These are phyloP conservation scores for Battus philenor DNA, from an alignment of 1,140 invertebrate genomes.

Conservation along the genomic window DNA sequence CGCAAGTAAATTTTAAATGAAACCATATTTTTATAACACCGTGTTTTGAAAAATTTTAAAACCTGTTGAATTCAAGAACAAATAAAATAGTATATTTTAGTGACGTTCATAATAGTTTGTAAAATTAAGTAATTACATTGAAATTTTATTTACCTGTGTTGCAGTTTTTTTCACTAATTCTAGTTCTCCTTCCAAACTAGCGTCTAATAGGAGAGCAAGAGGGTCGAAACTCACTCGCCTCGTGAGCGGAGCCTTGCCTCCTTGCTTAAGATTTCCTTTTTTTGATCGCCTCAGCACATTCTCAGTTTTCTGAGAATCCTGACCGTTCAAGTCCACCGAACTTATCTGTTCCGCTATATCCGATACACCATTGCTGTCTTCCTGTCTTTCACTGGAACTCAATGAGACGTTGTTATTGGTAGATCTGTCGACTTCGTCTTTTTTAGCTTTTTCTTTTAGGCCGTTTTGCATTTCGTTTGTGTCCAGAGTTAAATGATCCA, in stretches of 20 bases:
- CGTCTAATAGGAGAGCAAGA: conserved; percentile 95
- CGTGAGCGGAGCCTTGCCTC: conserved; percentile 82
- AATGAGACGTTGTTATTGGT: conserved; percentile 60
- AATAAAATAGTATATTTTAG: not conserved
- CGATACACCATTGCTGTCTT: conserved; percentile 69
- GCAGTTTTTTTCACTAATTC: conserved; percentile 97
- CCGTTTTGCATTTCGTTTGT: conserved; percentile 48
- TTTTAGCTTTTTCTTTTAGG: conserved; percentile 54
- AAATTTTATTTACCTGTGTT: conserved; percentile 81
- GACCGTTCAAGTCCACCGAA: conserved; percentile 74
- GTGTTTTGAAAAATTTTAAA: too few species aligned
- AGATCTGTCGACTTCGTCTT: conserved; percentile 63
- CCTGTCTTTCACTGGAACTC: conserved; percentile 45
- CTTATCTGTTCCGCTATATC: conserved; percentile 71
- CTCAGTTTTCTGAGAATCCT: conserved; percentile 72
- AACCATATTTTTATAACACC: too few species aligned
- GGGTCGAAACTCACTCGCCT: conserved; percentile 98
- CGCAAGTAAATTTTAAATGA: too few species aligned
- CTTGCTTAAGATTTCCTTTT: conserved; percentile 86
- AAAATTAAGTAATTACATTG: conserved; percentile 9
- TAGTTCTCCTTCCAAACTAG: conserved; percentile 97
- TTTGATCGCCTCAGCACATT: conserved; percentile 80
- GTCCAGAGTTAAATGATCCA: conserved; percentile 70
- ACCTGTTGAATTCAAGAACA: not conserved
- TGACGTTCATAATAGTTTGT: not conserved